Evolutionary conservation across 2,888 invertebrate genomes (phyloP).

Genomic region (Camponotus fellah): DNA sequence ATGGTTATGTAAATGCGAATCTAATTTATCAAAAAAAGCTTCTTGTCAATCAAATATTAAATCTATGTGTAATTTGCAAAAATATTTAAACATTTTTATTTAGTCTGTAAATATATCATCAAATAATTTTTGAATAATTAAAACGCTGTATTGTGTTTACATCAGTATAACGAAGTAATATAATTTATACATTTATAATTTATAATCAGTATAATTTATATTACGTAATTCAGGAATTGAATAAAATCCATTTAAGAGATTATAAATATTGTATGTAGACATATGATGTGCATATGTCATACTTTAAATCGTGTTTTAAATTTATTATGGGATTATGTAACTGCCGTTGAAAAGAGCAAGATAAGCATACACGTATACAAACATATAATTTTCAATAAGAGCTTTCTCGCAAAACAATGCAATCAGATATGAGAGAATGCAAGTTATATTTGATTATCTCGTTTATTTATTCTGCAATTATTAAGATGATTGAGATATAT

Average conservation of each 20-base stretch:
- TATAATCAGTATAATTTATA: not conserved
- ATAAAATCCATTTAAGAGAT: not conserved
- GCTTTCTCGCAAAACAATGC: constrained; percentile 36
- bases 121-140: not conserved
- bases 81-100: not conserved
- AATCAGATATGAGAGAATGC: constrained; percentile 40
- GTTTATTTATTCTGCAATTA: not conserved
- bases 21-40: not conserved
- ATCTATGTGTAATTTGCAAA: not conserved
- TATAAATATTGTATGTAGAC: not conserved
- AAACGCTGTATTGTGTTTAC: not conserved
- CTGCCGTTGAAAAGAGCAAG: constrained; percentile 55
- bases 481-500: not conserved
- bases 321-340: not conserved
- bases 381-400: constrained; percentile 71
- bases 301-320: constrained; percentile 9
- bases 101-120: not conserved
- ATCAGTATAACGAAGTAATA: not conserved
- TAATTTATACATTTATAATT: too few species aligned
- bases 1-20: not conserved
- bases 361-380: constrained; percentile 58
- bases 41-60: not conserved
- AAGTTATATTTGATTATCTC: constrained; percentile 59
- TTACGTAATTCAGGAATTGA: not conserved
- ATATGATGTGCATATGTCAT: not conserved